Evolutionary conservation across 2,797 vertebrate species (phyloP), one percentile per base, ranked within the genome.

Genomic region (Psittacula derbiana): DNA sequence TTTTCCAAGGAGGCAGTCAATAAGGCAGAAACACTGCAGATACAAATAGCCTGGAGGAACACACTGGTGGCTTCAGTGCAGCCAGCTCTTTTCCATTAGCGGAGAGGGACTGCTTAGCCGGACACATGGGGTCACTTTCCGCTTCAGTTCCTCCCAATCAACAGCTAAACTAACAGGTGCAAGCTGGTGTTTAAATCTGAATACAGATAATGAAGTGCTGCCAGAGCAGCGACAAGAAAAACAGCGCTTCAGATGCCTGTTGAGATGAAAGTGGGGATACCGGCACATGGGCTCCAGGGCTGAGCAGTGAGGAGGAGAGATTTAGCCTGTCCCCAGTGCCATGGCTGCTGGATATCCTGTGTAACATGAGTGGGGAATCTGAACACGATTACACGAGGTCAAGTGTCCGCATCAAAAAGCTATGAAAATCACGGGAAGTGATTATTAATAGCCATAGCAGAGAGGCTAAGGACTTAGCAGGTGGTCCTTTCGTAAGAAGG

Each of bases 91-190:
- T 80, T 89, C 94, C 91, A 81, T 92, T 44, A 95, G 91, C 5
- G 0, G 23, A 16, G n/a, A 69, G 65, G 53, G 72, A 46, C 18
- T 19, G 95, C 87, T 84, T 43, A 28, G 93, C 66, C 2, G 6
- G 80, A 86, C 94, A 49, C 17, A 0, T 6, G 1, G 83, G 70
- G 66, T 93, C 95, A 92, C 76, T 90, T 95, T 93, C 92, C 0
- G 8, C 92, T 64, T 67, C 15, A 4, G 80, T 24, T 90, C 91
- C 82, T 92, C 95, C 75, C 74, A 38, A 4, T 38, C 80, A 81
- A 46, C 86, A 85, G 88, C 80, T 81, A 70, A 80, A 73, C 83
- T 40, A 84, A 86, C 95, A 96, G 95, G 91, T 95, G 94, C 95
- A 92, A 18, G 50, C 83, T 7, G 30, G 44, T 65, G 88, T 46